A percentile compares a stretch with the other conserved stretches of the same genome.
Conservation (phyloP, 2,888 invertebrate genomes). For the Allolobophora icterica region DNA sequence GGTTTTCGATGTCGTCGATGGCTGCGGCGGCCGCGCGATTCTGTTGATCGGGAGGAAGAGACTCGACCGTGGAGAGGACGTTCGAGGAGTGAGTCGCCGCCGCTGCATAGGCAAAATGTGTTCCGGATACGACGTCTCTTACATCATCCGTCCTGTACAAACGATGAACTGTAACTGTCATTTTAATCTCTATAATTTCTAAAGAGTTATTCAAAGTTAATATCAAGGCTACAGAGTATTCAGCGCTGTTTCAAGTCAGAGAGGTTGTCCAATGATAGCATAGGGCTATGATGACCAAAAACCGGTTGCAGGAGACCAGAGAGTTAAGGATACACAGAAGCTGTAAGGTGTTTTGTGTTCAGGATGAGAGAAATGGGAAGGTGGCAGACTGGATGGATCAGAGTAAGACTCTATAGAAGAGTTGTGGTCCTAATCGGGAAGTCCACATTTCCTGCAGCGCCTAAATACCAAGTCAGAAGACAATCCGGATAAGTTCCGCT, state of each 20-base stretch:
- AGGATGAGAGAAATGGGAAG: not conserved
- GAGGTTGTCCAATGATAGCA: not conserved
- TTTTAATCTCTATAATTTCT: not conserved
- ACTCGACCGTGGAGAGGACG: not conserved
- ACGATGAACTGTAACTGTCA: not conserved
- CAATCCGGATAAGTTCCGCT: too few species aligned
- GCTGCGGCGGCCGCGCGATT: not conserved
- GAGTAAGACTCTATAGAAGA: not conserved
- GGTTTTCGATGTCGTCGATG: not conserved
- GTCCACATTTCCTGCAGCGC: not conserved
- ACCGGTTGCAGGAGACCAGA: not conserved
- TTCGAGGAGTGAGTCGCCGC: not conserved
- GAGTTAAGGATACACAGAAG: not conserved
- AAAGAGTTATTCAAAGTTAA: not conserved
- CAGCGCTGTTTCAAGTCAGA: not conserved
- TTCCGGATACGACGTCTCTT: conserved; percentile 20
- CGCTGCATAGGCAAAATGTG: not conserved
- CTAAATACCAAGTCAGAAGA: too few species aligned
- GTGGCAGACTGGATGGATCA: not conserved
- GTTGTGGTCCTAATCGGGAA: not conserved
- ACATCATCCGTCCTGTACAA: not conserved
- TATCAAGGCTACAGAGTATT: not conserved
- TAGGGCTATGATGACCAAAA: not conserved
- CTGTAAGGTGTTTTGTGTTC: not conserved
- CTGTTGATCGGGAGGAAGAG: not conserved